Evolutionary conservation across 2,113 vertebrate genomes (phyloP).

Genomic region (Nicator chloris): DNA sequence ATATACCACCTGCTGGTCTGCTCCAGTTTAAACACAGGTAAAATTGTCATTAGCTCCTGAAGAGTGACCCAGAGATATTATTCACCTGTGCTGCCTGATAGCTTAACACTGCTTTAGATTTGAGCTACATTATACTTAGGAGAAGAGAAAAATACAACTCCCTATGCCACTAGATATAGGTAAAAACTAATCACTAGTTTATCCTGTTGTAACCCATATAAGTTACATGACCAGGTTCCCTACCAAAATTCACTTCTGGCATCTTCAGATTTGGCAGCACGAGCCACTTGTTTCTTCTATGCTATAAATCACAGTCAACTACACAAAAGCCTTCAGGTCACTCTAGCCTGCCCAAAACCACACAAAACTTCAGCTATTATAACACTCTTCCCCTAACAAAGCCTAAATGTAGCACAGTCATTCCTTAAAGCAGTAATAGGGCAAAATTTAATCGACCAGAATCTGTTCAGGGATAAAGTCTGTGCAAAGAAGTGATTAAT

Average conservation of each 20-base stretch:
- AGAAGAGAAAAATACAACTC: neutral
- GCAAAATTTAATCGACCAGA: neutral
- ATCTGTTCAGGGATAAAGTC: neutral
- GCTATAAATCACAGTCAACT: neutral
- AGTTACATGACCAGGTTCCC: neutral
- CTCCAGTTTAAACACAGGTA: neutral
- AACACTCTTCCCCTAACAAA: neutral
- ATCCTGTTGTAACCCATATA: neutral
- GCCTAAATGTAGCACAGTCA: neutral
- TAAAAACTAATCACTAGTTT: neutral
- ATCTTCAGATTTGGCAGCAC: neutral
- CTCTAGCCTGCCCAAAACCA: neutral
- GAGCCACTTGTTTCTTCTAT: neutral
- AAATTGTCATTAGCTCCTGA: neutral
- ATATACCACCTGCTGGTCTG: neutral
- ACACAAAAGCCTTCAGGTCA: neutral
- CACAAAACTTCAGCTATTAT: neutral
- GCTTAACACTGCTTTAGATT: neutral
- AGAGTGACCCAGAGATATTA: neutral
- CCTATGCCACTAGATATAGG: neutral
- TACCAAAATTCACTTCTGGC: neutral
- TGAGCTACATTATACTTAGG: neutral
- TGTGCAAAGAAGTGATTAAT: neutral
- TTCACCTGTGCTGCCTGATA: neutral
- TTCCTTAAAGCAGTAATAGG: neutral